These are phyloP conservation scores for Pangasianodon hypophthalmus DNA, from an alignment of 2,113 vertebrate genomes.

Conservation along the genomic window DNA sequence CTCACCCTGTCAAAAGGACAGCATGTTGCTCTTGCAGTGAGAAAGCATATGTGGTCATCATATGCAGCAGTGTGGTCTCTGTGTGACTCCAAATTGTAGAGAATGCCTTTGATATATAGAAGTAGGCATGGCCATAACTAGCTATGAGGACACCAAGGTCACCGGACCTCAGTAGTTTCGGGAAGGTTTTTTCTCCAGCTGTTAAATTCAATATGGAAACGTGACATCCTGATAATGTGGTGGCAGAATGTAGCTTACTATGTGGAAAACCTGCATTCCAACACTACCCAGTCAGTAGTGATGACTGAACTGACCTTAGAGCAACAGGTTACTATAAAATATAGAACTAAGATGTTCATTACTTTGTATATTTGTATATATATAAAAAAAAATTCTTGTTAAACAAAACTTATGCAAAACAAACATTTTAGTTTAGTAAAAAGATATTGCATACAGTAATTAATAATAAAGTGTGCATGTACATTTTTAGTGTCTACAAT, in stretches of 20 bases:
- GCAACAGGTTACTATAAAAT: not conserved
- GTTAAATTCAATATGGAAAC: not conserved
- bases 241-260: not conserved
- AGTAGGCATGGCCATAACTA: not conserved
- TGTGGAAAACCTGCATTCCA: not conserved
- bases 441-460: no score
- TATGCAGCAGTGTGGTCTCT: constrained; percentile 14
- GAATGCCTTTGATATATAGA: not conserved
- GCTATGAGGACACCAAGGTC: not conserved
- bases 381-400: no score
- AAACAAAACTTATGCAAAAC: not conserved
- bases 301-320: not conserved
- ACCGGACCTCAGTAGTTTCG: not conserved
- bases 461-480: not conserved
- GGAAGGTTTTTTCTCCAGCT: not conserved
- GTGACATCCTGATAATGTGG: not conserved
- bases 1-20: constrained; percentile 56
- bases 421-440: no score
- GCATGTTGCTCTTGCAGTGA: constrained; percentile 45
- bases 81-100: not conserved
- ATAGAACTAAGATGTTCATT: not conserved
- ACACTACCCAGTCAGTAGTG: not conserved
- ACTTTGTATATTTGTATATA: no score
- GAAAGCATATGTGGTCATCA: constrained; percentile 35
- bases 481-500: no score